Evolutionary conservation across 2,113 vertebrate genomes (phyloP).

Genomic region (Rhea americana): DNA sequence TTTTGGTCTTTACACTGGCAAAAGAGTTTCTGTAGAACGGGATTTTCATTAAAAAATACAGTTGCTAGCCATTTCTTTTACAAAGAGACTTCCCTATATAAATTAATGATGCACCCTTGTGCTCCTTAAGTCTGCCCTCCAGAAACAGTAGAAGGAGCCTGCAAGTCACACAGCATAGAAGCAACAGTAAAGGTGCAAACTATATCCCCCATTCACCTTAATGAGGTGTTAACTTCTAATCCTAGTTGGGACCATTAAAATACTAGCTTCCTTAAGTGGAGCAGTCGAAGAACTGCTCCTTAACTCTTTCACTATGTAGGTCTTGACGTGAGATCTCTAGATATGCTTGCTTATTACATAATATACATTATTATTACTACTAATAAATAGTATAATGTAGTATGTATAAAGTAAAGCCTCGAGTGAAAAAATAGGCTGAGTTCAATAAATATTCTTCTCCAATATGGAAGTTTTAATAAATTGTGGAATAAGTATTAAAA

Average conservation of each 20-base stretch:
- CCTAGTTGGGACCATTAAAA: slow-evolving; percentile 54
- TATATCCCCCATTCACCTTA: slow-evolving; percentile 44
- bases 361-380: neutral
- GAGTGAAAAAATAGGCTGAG: neutral
- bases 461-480: neutral
- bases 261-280: neutral
- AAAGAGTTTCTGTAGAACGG: slow-evolving; percentile 3
- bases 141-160: neutral
- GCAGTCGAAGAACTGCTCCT: neutral
- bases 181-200: slow-evolving; percentile 57
- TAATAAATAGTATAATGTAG: neutral
- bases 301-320: slow-evolving; percentile 29
- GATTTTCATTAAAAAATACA: slow-evolving; percentile 25
- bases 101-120: slow-evolving; percentile 15
- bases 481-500: neutral
- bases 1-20: neutral
- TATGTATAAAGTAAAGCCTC: neutral
- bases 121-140: slow-evolving; percentile 5
- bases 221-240: slow-evolving; percentile 66
- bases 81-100: slow-evolving; percentile 1
- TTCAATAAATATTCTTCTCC: neutral
- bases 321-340: neutral
- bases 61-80: neutral
- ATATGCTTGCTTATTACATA: neutral
- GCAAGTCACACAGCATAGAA: neutral